phyloP scores from a whole-genome alignment of 2,888 invertebrate genomes.

The Rapana venosa region DNA sequence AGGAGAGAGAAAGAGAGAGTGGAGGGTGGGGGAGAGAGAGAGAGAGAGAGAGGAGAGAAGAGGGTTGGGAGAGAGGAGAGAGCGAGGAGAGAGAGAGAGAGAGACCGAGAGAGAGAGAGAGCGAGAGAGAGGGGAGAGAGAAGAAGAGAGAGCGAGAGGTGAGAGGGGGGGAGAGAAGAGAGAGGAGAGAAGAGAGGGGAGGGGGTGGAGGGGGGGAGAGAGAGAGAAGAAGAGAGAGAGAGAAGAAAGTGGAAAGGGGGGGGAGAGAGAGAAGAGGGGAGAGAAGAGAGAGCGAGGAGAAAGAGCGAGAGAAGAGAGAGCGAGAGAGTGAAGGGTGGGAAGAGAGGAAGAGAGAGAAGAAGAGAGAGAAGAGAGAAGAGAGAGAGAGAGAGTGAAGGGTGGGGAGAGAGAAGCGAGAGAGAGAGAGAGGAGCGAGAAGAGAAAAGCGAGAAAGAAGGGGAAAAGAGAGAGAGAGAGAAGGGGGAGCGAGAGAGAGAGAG shows the following conservation, averaged over 20 bases:
- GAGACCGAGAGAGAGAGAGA: not conserved
- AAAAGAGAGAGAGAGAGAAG: too few species aligned
- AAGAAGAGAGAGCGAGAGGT: constrained; percentile 5
- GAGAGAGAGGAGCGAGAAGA: not conserved
- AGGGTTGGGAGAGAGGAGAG: not conserved
- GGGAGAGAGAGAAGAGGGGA: not conserved
- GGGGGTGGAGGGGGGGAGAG: not conserved
- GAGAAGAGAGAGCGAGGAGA: not conserved
- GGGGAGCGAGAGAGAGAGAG: too few species aligned
- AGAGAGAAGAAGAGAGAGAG: not conserved
- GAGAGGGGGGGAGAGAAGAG: not conserved
- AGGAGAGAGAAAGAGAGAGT: too few species aligned
- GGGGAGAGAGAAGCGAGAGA: too few species aligned
- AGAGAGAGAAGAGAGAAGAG: not conserved
- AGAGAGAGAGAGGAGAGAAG: not conserved
- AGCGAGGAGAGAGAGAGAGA: not conserved
- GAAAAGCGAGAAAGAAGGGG: too few species aligned
- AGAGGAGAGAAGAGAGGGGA: not conserved
- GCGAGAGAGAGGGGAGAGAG: not conserved
- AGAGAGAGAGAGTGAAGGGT: too few species aligned
- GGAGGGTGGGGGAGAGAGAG: too few species aligned
- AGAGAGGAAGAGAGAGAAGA: not conserved
- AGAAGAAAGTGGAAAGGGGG: not conserved
- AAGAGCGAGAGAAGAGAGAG: not conserved
- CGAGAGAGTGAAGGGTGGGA: not conserved